Conservation (phyloP, 2,113 vertebrate genomes). For the Illadopsis cleaveri region DNA sequence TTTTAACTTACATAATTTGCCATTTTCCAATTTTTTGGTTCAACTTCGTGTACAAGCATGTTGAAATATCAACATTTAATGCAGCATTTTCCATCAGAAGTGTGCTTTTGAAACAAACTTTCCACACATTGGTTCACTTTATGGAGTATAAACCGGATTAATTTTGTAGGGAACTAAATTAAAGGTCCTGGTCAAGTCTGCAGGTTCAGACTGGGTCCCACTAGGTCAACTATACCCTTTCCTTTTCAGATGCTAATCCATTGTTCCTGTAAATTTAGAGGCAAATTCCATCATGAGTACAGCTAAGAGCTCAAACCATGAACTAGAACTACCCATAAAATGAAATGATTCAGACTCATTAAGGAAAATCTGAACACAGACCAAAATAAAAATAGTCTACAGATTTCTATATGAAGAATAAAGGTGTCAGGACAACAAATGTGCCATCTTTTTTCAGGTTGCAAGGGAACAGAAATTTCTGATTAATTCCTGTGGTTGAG, state of each 20-base stretch:
- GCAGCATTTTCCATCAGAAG: background rate
- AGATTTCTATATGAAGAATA: background rate
- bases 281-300: background rate
- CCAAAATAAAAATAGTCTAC: background rate
- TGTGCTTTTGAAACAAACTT: background rate
- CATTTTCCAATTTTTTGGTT: background rate
- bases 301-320: background rate
- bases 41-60: background rate
- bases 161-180: background rate
- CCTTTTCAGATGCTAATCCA: background rate
- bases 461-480: background rate
- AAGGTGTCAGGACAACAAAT: background rate
- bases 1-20: background rate
- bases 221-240: background rate
- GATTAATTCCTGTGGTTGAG: background rate
- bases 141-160: background rate
- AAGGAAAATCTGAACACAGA: background rate
- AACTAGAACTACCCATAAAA: background rate
- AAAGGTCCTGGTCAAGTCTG: background rate
- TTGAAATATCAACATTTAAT: background rate
- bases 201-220: background rate
- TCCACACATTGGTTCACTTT: background rate
- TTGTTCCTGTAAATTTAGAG: background rate
- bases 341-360: background rate
- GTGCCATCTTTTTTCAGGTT: background rate